Percentiles rank a stretch among this genome's conserved stretches.
These are phyloP conservation scores for Lutjanus erythropterus DNA, from an alignment of 2,113 vertebrate species.

Conservation along the genomic window DNA sequence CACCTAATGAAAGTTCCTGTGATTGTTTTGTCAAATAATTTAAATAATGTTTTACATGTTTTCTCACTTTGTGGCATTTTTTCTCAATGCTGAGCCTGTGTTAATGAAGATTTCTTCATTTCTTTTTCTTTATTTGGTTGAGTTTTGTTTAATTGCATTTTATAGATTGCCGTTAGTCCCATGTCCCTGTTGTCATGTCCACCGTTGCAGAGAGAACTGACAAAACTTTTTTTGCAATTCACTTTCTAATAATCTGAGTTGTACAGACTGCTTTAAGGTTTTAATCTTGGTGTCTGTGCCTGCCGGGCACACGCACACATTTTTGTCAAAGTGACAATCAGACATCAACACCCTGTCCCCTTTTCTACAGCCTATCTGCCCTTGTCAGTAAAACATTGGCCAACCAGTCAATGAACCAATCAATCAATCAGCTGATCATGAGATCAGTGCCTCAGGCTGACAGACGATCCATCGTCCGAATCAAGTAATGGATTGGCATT, in stretches of 20 bases:
- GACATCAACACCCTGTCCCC: not conserved
- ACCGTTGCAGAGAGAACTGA: not conserved
- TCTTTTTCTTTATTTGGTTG: too few relatives aligned
- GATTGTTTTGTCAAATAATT: not conserved
- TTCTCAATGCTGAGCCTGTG: too few relatives aligned
- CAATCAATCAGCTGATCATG: constrained; percentile 41
- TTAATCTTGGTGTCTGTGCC: not conserved
- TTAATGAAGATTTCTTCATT: not conserved
- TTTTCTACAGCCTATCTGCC: not conserved
- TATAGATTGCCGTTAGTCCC: too few relatives aligned
- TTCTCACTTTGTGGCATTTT: too few relatives aligned
- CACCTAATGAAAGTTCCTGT: not conserved
- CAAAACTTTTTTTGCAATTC: not conserved
- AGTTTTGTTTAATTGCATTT: too few relatives aligned
- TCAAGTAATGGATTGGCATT: constrained; percentile 40
- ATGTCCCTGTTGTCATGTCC: not conserved
- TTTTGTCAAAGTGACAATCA: not conserved
- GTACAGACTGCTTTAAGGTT: not conserved
- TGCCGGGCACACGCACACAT: not conserved
- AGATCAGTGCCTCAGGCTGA: constrained; percentile 40
- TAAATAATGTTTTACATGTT: not conserved
- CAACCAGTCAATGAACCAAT: constrained; percentile 28
- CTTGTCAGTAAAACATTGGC: constrained; percentile 29
- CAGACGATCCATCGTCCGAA: constrained; percentile 9
- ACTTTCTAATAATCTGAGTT: constrained; percentile 9